Base-by-base conservation (phyloP, 2,888 invertebrate species). In the Andrena camellia region DNA sequence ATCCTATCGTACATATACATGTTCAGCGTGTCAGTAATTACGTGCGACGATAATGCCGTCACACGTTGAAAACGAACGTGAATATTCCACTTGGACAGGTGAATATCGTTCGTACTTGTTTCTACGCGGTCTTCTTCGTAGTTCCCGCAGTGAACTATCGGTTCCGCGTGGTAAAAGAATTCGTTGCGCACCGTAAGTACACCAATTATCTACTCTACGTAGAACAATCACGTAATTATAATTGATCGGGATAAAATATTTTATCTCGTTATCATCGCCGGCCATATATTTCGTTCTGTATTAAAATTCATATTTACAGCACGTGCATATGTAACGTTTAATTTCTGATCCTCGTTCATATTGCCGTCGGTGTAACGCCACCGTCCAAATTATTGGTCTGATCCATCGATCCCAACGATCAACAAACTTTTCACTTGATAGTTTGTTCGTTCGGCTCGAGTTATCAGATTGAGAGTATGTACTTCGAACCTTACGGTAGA, bases 391-490 rank as follows among this genome's bases (percentile, higher is more conserved):
- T 59, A 76, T 85, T 88, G 71, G 67, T 89, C 89, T 90, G 92
- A 91, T 93, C 83, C 89, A 92, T 94, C 94, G 94, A 93, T 93
- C 94, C 94, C 69, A 91, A 92, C 93, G 94, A 92, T 93, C 94
- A 94, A 92, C 90, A 94, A 94, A 94, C 94, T 93, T 92, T 89
- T 86, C 83, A 90, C 89, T 90, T 80, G 67, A 83, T 90, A 94
- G 94, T 94, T 94, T 94, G 94, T 94, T 94, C 94, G 94, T 94
- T 94, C 93, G 94, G 94, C 94, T 94, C 94, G 94, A 94, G 93
- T 93, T 93, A 94, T 93, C 90, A 90, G 90, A 89, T 90, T 88
- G 90, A 87, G 76, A 77, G 57, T 23, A 69, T 42, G 10, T 66
- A 57, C 82, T 67, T 35, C 33, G 35, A 10, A 1, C 42, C 17